Base-by-base conservation (phyloP, 1,140 invertebrate species). In the Calephelis virginiensis region DNA sequence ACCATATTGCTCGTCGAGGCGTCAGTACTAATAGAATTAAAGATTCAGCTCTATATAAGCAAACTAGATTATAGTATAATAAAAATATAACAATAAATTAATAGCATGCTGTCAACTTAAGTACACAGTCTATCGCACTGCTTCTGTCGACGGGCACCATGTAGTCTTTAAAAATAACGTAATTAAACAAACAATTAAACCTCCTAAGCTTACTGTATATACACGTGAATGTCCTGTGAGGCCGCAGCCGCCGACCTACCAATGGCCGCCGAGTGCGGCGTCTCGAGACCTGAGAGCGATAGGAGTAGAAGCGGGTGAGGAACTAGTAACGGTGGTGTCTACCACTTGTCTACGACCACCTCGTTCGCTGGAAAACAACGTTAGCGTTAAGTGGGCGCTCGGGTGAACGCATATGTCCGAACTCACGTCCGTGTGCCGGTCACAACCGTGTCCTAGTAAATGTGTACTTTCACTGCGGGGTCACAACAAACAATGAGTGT, bases 341-440 rank as follows among this genome's bases (percentile, higher is more conserved):
- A 92, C 92, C 93, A 93, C 91, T 92, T 92, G 92, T 93, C 92
- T 86, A 93, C 81, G 86, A 93, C 92, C 82, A 85, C 81, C 83
- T 93, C 92, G 86, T 89, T 91, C 89, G 90, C 92, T 93, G 92
- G 74, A 93, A 93, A 93, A 93, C 85, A 93, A 93, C 80, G 91
- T 77, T 76, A 83, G 78, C 73, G 80, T 88, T 88, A 87, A 84
- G 83, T 74, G 75, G 72, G 83, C 77, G 81, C 74, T 78, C 83
- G 83, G 74, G 75, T 43, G 40, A 43, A 43, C 40, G 40, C 40
- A 9, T 8, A 43, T 43, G 40, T 43, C 40, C 40, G 40, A 43
- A 43, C 53, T 53, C 53, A 11, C 53, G 53, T 11, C 50, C 80
- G 79, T 75, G 72, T 73, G 76, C 75, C 78, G 82, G 87, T 90